Evolutionary conservation across 2,113 vertebrate species (phyloP).

Genomic region (Leptocoma aspasia): DNA sequence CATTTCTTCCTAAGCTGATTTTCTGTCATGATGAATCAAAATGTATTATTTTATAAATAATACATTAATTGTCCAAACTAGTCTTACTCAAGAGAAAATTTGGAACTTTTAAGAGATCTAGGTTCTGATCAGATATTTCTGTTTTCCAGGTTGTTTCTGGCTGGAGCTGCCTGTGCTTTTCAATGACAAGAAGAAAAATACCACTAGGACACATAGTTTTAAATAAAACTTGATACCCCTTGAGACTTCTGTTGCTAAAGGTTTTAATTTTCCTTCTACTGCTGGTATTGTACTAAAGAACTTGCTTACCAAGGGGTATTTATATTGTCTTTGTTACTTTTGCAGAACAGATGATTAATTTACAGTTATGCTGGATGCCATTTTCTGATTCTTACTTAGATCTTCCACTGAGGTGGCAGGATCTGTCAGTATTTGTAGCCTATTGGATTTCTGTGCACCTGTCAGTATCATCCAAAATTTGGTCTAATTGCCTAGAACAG

Average conservation of each 20-base stretch:
- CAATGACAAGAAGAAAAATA: neutral
- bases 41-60: neutral
- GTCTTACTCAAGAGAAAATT: neutral
- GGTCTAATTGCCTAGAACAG: neutral
- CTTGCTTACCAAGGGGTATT: neutral
- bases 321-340: neutral
- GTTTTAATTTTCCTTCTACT: neutral
- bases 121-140: neutral
- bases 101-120: neutral
- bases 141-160: neutral
- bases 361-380: neutral
- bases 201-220: neutral
- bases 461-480: neutral
- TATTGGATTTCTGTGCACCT: neutral
- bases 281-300: neutral
- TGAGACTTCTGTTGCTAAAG: neutral
- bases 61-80: neutral
- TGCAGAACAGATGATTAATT: neutral
- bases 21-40: neutral
- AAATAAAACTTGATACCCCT: neutral
- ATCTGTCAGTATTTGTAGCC: neutral
- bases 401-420: neutral
- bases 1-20: neutral
- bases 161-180: neutral
- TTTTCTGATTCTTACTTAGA: neutral